phyloP scores from a whole-genome alignment of 2,888 invertebrate genomes.

The Noctua pronuba region DNA sequence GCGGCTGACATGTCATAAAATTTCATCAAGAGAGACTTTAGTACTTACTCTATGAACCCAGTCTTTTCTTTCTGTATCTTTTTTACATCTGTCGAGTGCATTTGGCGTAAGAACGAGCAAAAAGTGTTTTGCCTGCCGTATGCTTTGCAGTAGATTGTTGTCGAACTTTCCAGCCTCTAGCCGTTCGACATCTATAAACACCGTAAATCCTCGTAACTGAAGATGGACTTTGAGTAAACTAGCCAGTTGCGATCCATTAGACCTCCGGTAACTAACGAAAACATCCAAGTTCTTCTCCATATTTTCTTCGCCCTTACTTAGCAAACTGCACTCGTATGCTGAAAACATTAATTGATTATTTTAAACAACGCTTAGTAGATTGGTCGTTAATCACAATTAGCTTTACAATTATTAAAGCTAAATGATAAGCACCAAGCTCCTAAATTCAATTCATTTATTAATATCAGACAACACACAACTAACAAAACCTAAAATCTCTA shows the following conservation, averaged over 20 bases:
- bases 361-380: not conserved
- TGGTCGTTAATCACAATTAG: not conserved
- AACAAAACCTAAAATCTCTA: too few relatives aligned
- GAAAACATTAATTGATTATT: conserved; percentile 68
- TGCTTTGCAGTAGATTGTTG: conserved; percentile 98
- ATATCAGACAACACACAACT: too few relatives aligned
- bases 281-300: conserved; percentile 98
- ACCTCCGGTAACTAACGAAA: conserved; percentile 99
- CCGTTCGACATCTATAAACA: conserved; percentile 99
- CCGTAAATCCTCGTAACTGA: conserved; percentile 98
- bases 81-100: conserved; percentile 98
- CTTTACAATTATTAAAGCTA: not conserved
- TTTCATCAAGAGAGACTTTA: not conserved
- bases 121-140: conserved; percentile 99
- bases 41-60: conserved; percentile 99
- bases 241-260: conserved; percentile 99
- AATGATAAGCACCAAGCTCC: not conserved
- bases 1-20: not conserved
- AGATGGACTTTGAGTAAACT: conserved; percentile 98
- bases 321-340: conserved; percentile 92
- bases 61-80: conserved; percentile 98
- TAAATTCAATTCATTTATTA: too few relatives aligned
- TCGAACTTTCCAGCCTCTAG: conserved; percentile 99
- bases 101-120: conserved; percentile 98
- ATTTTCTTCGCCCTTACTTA: conserved; percentile 93